These are phyloP conservation scores for Periplaneta americana DNA, from an alignment of 1,140 invertebrate species.

Conservation along the genomic window DNA sequence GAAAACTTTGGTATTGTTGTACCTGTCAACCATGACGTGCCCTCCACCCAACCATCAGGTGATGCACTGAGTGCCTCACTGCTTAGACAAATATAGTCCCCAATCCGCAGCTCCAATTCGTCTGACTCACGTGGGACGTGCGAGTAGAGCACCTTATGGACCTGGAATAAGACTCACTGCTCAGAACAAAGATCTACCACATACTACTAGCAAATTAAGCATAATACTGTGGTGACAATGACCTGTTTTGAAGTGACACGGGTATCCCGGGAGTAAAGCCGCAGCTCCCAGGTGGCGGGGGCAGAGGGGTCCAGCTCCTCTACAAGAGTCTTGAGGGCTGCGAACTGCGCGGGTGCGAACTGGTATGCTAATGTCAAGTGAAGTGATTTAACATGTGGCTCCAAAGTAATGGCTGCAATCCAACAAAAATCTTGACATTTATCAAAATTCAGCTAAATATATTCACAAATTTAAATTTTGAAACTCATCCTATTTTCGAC, in stretches of 20 bases:
- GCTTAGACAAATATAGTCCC: slow-evolving; percentile 80
- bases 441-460: no score
- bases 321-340: slow-evolving; percentile 64
- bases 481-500: no score
- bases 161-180: no score
- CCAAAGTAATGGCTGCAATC: slow-evolving; percentile 56
- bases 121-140: slow-evolving; percentile 72
- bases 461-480: no score
- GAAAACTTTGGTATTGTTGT: no score
- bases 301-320: slow-evolving; percentile 59
- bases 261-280: slow-evolving; percentile 78
- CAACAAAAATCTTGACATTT: no score
- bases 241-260: slow-evolving; percentile 70
- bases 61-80: slow-evolving; percentile 63
- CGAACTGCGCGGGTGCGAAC: slow-evolving; percentile 66
- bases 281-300: slow-evolving; percentile 72
- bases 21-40: slow-evolving; percentile 82
- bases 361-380: slow-evolving; percentile 86
- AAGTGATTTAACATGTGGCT: slow-evolving; percentile 74
- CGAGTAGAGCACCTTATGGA: slow-evolving; percentile 73
- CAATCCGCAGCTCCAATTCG: slow-evolving; percentile 77
- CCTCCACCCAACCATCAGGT: slow-evolving; percentile 80
- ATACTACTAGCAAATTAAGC: no score
- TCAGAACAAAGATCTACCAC: no score
- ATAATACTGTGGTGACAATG: slow-evolving; percentile 15